Evolutionary conservation across 2,797 vertebrate species (phyloP), one percentile per base, ranked within the genome.

Genomic region (Mallotus villosus): DNA sequence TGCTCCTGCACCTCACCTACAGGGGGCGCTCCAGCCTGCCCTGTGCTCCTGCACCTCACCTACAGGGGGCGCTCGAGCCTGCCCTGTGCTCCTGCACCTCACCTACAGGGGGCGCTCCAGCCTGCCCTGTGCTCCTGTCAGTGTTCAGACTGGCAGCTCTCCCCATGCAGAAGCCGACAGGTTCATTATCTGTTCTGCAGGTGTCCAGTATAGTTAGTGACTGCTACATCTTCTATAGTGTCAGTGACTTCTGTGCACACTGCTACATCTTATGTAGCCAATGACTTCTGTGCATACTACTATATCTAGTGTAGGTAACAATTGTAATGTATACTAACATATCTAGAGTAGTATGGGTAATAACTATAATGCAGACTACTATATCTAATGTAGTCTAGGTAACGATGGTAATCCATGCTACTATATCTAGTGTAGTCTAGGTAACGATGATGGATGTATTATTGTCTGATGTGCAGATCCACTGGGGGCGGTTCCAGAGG

Each of bases 1-100:
- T 84, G 75, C 85, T n/a, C 3, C 9, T 32, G 62, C n/a, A n/a
- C n/a, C n/a, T n/a, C 32, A 34, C 32, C 32, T 34, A 77, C 67
- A 60, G 91, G 89, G 81, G 92, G 92, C 80, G 75, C 91, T 92
- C 76, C 84, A 91, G 89, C 86, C 90, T 87, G 84, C 81, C 86
- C 65, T 78, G 68, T 84, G 75, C 85, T n/a, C 3, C 9, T 32
- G 62, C n/a, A n/a, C n/a, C n/a, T n/a, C 32, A 34, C 32, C 32
- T 34, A 77, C 67, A 60, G 91, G 89, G 81, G 92, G 92, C 80
- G 75, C 91, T 92, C 76, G 84, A 91, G 89, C 86, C 90, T 87
- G 84, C 81, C 86, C 65, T 78, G 68, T 84, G 75, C 85, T n/a
- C 3, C 9, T 32, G 62, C 32, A 34, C 32, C 32, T 34, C 32